These are phyloP conservation scores for Sycobia sp. DNA, from an alignment of 1,140 invertebrate species.

Conservation along the genomic window DNA sequence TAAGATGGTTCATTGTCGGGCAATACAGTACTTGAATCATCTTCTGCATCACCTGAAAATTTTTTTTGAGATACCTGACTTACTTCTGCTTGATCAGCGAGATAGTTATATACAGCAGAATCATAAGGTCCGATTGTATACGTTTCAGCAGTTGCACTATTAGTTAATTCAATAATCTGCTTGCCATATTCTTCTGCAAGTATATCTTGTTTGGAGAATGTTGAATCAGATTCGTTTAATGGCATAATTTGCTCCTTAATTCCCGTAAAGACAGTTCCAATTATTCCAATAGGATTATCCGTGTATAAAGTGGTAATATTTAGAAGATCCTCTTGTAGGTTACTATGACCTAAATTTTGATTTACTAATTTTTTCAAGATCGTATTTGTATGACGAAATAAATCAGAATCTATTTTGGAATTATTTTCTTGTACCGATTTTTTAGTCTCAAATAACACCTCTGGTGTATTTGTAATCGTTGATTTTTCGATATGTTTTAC, in stretches of 20 bases:
- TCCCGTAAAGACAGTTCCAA: slow-evolving; percentile 52
- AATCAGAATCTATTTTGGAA: too few species aligned
- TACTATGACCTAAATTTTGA: slow-evolving; percentile 7
- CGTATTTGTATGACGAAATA: background rate
- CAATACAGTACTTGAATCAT: slow-evolving; percentile 57
- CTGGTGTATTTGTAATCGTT: too few species aligned
- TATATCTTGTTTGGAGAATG: slow-evolving; percentile 40
- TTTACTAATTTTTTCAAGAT: background rate
- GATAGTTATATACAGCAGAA: slow-evolving; percentile 46
- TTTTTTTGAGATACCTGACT: background rate
- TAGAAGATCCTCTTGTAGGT: slow-evolving; percentile 48
- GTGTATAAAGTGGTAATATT: slow-evolving; percentile 55
- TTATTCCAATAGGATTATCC: slow-evolving; percentile 40
- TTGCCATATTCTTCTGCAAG: slow-evolving; percentile 45
- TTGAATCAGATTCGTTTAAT: slow-evolving; percentile 37
- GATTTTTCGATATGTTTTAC: too few species aligned
- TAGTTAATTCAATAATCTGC: slow-evolving; percentile 35
- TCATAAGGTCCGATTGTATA: slow-evolving; percentile 58
- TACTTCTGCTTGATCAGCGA: slow-evolving; percentile 50
- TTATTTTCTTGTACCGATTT: too few species aligned
- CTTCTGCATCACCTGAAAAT: too few species aligned
- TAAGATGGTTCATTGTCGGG: slow-evolving; percentile 56
- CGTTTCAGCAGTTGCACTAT: slow-evolving; percentile 45
- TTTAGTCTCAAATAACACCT: too few species aligned
- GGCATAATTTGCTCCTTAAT: slow-evolving; percentile 53